A percentile compares a stretch with the other conserved stretches of the same genome.
Evolutionary conservation across 2,888 invertebrate species (phyloP).

Genomic region (Acanthosepion pharaonis): DNA sequence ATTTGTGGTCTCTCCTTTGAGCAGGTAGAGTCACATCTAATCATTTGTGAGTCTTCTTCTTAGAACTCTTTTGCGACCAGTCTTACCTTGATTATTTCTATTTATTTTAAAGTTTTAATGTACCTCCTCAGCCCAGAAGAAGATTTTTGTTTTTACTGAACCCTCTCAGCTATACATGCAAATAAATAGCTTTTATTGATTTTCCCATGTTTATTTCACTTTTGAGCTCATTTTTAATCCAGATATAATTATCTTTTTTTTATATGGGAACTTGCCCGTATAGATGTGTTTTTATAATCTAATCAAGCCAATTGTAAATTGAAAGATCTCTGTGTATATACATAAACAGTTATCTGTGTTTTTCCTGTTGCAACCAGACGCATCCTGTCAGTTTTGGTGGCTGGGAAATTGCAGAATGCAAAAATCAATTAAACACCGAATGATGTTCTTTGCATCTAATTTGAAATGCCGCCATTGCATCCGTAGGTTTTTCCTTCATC

Average conservation of each 20-base stretch:
- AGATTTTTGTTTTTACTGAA: background rate
- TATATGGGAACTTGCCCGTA: background rate
- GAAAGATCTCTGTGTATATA: background rate
- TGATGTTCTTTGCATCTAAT: background rate
- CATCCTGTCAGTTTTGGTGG: background rate
- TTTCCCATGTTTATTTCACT: background rate
- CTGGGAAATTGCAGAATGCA: background rate
- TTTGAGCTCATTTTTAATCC: background rate
- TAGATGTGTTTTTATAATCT: background rate
- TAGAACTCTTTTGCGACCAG: too few relatives aligned
- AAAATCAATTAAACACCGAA: background rate
- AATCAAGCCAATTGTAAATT: background rate
- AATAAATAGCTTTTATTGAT: background rate
- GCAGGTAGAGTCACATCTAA: too few relatives aligned
- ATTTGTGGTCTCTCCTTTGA: too few relatives aligned
- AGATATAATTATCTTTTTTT: background rate
- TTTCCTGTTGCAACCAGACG: background rate
- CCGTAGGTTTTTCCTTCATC: background rate
- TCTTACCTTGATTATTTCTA: too few relatives aligned
- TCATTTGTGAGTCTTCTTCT: too few relatives aligned
- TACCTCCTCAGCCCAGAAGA: too few relatives aligned
- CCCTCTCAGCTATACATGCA: background rate
- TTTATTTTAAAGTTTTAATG: too few relatives aligned
- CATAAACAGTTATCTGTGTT: background rate
- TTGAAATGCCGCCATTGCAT: slow-evolving; percentile 14